Evolutionary conservation across 2,888 invertebrate species (phyloP).

Genomic region (Ennomos fuscantarius): DNA sequence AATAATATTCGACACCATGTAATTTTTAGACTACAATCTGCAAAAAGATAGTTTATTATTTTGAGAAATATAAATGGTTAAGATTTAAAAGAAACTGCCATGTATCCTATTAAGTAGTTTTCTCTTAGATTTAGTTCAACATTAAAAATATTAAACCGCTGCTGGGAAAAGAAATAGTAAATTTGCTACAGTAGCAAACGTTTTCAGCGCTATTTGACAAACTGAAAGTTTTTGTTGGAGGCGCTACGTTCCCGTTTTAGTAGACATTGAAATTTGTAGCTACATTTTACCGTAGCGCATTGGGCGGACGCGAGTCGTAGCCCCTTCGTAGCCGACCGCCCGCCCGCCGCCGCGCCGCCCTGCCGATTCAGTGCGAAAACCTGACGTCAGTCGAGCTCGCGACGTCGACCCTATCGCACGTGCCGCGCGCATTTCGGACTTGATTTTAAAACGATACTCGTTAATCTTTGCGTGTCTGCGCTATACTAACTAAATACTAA

Average conservation of each 20-base stretch:
- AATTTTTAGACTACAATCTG: no score
- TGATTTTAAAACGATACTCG: conserved; percentile 49
- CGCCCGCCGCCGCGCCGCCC: conserved; percentile 55
- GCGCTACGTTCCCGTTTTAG: conserved; percentile 50
- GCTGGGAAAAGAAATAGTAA: conserved; percentile 5
- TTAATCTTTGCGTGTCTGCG: conserved; percentile 41
- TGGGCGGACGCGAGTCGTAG: conserved; percentile 74
- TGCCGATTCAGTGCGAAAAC: conserved; percentile 46
- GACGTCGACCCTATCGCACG: conserved; percentile 53
- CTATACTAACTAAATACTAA: conserved; percentile 42
- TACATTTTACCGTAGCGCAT: conserved; percentile 69
- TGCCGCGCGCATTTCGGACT: conserved; percentile 34
- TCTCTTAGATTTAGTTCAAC: conserved; percentile 2
- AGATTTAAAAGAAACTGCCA: no score
- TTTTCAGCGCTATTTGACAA: conserved; percentile 33
- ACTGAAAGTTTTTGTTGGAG: conserved; percentile 46
- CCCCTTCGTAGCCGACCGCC: conserved; percentile 60
- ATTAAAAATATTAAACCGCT: not conserved
- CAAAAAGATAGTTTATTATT: no score
- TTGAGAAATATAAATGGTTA: no score
- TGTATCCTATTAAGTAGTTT: not conserved
- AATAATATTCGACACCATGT: not conserved
- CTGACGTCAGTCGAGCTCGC: conserved; percentile 76
- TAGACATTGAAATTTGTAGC: conserved; percentile 65
- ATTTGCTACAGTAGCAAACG: conserved; percentile 14